Evolutionary conservation across 2,797 vertebrate genomes (phyloP), one percentile per base, ranked within the genome.

Genomic region (Helarctos malayanus): DNA sequence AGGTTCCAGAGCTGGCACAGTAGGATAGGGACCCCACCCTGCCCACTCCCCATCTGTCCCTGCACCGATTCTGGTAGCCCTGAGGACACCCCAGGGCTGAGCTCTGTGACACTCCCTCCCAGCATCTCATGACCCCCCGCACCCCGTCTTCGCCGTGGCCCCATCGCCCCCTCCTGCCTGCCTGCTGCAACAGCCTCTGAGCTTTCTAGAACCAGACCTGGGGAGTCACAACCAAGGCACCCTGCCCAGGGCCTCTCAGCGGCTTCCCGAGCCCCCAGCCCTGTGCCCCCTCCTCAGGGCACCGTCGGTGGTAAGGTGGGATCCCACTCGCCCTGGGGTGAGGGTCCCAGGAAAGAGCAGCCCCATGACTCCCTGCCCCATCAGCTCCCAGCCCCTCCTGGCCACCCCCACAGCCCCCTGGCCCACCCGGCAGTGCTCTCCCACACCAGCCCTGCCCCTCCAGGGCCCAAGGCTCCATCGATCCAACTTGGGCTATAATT

Each of bases 401-500:
- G 73, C 68, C 7, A 27, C 32, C 14, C 61, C 52, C 38, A 14
- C n/a, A 29, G 38, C 45, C 47, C 71, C 38, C 65, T 11, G 80
- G 84, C 57, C 57, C 0, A 0, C 35, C 68, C 8, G 4, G 68
- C 52, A 41, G 41, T 16, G 82, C 32, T 81, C 54, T 38, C 47
- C 12, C 1, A 0, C 19, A 11, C 84, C 96, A 73, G 86, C 68
- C 81, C 32, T 47, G 49, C 49, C 95, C 75, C 27, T 52, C 54
- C 52, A 57, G n/a, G 57, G 89, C 89, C 73, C 0, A 1, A 83
- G 84, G 45, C 71, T 49, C 82, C 79, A 95, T 63, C 0, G n/a
- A 96, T 91, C 92, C 45, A 21, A 29, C 41, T 32, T 1, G 7
- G 81, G 76, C 95, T 96, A 89, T 96, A 97, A 93, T 98, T 87